Base-by-base conservation (phyloP, 1,140 invertebrate genomes). In the Nautilus pompilius region DNA sequence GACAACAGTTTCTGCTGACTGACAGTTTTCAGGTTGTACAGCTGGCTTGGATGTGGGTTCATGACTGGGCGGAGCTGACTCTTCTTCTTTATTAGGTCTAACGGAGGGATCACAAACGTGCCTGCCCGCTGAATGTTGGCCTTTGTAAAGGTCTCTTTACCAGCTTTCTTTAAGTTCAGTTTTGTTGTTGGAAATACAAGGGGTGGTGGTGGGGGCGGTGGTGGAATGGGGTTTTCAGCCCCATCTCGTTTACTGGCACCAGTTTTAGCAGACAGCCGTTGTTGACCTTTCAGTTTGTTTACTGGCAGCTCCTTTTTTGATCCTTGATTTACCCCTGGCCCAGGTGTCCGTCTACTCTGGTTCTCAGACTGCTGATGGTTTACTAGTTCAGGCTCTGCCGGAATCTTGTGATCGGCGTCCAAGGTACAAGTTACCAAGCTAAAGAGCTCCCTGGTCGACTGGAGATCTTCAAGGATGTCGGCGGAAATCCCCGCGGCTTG, bases 391-490 rank as follows among this genome's bases (percentile, higher is more conserved):
- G 34, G 22, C 32, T 68, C 36, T 28, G 64, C 48, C 20, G 67
- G 34, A 24, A 49, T 61, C 24, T 61, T 60, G 10, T 62, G 57
- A 57, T 67, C 65, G 24, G 63, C 61, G 58, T 75, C 74, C 26
- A 75, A 48, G n/a, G 64, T 67, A n/a, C 63, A 67, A 15, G 53
- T 66, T 29, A 75, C 71, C 15, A 75, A 61, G 33, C 66, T 68
- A 26, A 75, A 72, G 26, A 75, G 67, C 10, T 67, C 67, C 13
- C 74, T 63, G 5, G 74, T 67, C 13, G 74, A 76, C 10, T 69
- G 63, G 6, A 74, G 55, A 64, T 73, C 67, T 17, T 76, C 67
- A 20, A 74, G 64, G 13, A 69, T 70, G 33, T 65, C 60, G 20
- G 64, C 30, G 2, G 74, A 72, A 20, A 76, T 62, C n/a, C 70